Percentiles rank a stretch among this genome's conserved stretches.
Conservation (phyloP, 53 echinoderm and acorn worm genomes). For the Holothuria scabra region DNA sequence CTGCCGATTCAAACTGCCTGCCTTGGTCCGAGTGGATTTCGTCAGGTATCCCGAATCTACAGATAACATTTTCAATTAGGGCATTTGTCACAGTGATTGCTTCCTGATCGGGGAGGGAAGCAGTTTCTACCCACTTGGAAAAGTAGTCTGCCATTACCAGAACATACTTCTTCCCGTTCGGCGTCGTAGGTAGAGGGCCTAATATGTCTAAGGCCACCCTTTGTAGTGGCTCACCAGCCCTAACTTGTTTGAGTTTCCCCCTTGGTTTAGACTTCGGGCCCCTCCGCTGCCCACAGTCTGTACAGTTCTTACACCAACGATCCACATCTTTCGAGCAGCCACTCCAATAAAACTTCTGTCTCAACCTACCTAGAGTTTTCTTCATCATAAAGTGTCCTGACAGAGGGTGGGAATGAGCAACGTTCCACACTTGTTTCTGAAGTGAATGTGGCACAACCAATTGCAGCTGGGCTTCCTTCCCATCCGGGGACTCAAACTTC, state of each 20-base stretch:
- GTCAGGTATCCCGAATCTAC: constrained; percentile 18
- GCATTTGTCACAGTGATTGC: not conserved
- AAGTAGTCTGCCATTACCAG: constrained; percentile 10
- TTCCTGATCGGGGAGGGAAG: not conserved
- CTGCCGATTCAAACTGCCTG: constrained; percentile 4
- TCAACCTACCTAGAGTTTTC: not conserved
- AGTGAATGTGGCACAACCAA: constrained; percentile 13
- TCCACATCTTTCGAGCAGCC: not conserved
- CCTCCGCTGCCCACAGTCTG: not conserved
- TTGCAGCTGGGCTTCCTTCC: not conserved
- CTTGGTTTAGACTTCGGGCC: not conserved
- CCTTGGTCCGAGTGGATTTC: constrained; percentile 5
- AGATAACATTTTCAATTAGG: not conserved
- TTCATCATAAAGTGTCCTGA: not conserved
- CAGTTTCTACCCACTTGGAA: constrained; percentile 17
- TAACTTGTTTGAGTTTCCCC: not conserved
- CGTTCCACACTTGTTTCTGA: not conserved
- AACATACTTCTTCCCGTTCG: constrained; percentile 10
- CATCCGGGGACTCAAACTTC: not conserved
- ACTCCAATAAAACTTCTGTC: constrained; percentile 31
- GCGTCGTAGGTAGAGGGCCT: not conserved
- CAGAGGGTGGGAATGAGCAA: constrained; percentile 22
- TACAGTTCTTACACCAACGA: constrained; percentile 5
- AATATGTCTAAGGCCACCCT: constrained; percentile 9
- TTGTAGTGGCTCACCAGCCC: not conserved